A percentile compares a stretch with the other conserved stretches of the same genome.
Conservation (phyloP, 2,888 invertebrate genomes). For the Tetranychus truncatus region DNA sequence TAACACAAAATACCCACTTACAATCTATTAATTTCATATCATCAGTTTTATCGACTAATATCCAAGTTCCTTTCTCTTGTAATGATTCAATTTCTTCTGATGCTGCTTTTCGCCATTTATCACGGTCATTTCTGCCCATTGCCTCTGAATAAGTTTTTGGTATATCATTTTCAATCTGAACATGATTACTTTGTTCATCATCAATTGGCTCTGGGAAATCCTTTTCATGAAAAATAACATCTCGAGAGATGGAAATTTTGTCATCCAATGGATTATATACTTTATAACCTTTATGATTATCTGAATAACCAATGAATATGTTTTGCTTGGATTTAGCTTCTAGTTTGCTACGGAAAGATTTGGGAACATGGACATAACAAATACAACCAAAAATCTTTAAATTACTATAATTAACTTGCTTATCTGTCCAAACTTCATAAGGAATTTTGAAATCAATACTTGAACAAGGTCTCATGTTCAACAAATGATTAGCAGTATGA, state of each 20-base stretch:
- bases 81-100: slow-evolving; percentile 21
- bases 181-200: no score
- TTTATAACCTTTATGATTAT: neutral
- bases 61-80: slow-evolving; percentile 24
- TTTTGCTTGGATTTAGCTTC: slow-evolving; percentile 13
- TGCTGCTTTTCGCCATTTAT: slow-evolving; percentile 22
- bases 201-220: no score
- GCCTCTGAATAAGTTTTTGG: slow-evolving; percentile 20
- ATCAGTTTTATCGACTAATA: slow-evolving; percentile 22
- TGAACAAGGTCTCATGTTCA: slow-evolving; percentile 18
- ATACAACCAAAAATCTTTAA: slow-evolving; percentile 7
- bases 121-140: slow-evolving; percentile 16
- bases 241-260: neutral
- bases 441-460: neutral
- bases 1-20: slow-evolving; percentile 9
- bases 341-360: slow-evolving; percentile 10
- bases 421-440: neutral
- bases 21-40: slow-evolving; percentile 16
- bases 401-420: neutral
- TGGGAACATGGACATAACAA: neutral
- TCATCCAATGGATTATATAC: neutral
- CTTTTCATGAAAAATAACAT: neutral
- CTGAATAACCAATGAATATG: slow-evolving; percentile 17
- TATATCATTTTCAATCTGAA: neutral
- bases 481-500: slow-evolving; percentile 23